Evolutionary conservation across 2,797 vertebrate species (phyloP), one percentile per base, ranked within the genome.

Genomic region (Tympanoctomys barrerae): DNA sequence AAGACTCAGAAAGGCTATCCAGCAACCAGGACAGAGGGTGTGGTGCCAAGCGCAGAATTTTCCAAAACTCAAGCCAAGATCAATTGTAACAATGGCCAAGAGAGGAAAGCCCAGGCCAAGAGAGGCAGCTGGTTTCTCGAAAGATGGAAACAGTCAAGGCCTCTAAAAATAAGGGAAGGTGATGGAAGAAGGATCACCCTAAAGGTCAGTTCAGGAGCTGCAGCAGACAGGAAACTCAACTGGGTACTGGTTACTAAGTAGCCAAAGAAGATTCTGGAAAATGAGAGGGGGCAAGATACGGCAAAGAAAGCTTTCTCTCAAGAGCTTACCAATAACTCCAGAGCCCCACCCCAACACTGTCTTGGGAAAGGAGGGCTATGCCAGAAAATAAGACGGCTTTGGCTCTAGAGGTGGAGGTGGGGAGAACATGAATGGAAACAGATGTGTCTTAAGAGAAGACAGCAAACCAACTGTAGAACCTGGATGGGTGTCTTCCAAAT

Each of bases 11-110:
- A 85, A 91, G 89, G 85, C 81, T 78, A 59, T 54, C 73, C 26
- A 54, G 93, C 68, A 57, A 49, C 12, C 62, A 75, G 93, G 83
- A 93, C 8, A 39, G 64, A 86, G 79, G 49, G 66, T 68, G n/a
- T 88, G 68, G 54, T 46, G 73, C 96, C 75, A 91, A 90, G 79
- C 85, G 89, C 57, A 95, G 73, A 94, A 90, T 94, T 97, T 97
- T 93, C 90, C 94, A 94, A 84, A 96, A 94, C 77, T 61, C 24
- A 46, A 95, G 96, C 96, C 89, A 94, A 97, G 83, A 95, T 95
- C 90, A 85, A 78, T 28, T 52, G 52, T 62, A 68, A 89, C 73
- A 89, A 94, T 68, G 89, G 87, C 89, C 93, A 39, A 96, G 89
- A 93, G 78, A 91, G 84, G 66, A 84, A 78, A 93, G 70, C 85